A percentile compares a stretch with the other conserved stretches of the same genome.
Evolutionary conservation across 1,140 invertebrate genomes (phyloP).

Genomic region (Apolygus lucorum): DNA sequence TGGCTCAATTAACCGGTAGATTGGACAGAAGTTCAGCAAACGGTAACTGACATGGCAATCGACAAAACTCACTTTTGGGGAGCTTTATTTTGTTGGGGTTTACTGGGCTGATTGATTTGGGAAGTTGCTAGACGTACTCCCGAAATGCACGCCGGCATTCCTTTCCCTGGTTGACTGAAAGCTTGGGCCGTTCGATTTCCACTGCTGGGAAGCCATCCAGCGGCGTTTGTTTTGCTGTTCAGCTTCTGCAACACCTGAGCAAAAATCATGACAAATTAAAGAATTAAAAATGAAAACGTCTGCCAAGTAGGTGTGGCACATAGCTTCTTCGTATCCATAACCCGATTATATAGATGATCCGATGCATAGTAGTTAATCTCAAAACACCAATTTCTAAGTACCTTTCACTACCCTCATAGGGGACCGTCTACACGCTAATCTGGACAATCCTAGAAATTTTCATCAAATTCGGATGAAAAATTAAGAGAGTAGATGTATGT

Average conservation of each 20-base stretch:
- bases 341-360: too few relatives aligned
- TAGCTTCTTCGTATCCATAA: too few relatives aligned
- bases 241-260: slow-evolving; percentile 66
- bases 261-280: slow-evolving; percentile 23
- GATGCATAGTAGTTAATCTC: too few relatives aligned
- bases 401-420: too few relatives aligned
- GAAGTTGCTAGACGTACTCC: slow-evolving; percentile 43
- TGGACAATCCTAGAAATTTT: too few relatives aligned
- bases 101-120: slow-evolving; percentile 39
- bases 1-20: too few relatives aligned
- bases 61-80: not conserved
- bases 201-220: slow-evolving; percentile 90
- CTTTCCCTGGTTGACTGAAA: slow-evolving; percentile 80
- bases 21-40: not conserved
- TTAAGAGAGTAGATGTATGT: too few relatives aligned
- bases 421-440: too few relatives aligned
- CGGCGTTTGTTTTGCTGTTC: slow-evolving; percentile 74
- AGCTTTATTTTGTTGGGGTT: slow-evolving; percentile 25
- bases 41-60: too few relatives aligned
- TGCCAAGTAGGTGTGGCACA: not conserved
- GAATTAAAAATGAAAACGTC: too few relatives aligned
- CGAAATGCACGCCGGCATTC: slow-evolving; percentile 35
- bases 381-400: too few relatives aligned
- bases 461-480: too few relatives aligned
- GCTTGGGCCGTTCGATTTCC: slow-evolving; percentile 83